phyloP scores from a whole-genome alignment of 2,113 vertebrate genomes.

The Trematomus loennbergii region DNA sequence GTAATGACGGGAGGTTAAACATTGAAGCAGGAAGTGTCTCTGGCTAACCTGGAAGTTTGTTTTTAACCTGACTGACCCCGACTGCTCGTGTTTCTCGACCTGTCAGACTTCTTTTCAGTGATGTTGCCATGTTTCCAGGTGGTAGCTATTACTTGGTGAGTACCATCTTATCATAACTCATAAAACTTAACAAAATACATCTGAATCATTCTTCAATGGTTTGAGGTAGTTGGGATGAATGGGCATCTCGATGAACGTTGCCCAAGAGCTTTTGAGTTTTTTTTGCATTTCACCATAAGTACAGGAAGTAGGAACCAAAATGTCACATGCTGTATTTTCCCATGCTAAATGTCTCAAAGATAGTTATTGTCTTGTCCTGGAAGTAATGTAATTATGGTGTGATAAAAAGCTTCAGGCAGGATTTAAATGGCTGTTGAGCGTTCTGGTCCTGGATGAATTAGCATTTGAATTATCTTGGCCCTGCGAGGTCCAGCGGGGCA shows the following conservation, averaged over 20 bases:
- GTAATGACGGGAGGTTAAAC: not conserved
- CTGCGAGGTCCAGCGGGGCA: constrained; percentile 42
- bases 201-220: not conserved
- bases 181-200: not conserved
- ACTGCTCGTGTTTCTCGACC: not conserved
- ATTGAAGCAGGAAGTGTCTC: not conserved
- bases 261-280: not conserved
- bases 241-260: not conserved
- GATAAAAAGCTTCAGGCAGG: constrained; percentile 46
- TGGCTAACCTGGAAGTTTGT: not conserved
- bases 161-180: not conserved
- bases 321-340: constrained; percentile 24
- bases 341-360: constrained; percentile 40
- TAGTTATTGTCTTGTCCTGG: constrained; percentile 34
- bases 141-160: not conserved
- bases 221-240: not conserved
- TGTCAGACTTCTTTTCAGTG: not conserved
- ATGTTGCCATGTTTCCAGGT: not conserved
- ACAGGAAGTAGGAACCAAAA: not conserved
- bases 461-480: constrained; percentile 58
- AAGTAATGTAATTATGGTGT: constrained; percentile 60
- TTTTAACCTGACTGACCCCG: not conserved
- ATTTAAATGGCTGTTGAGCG: constrained; percentile 33
- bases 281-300: not conserved
- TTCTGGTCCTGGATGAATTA: constrained; percentile 55